Evolutionary conservation across 2,888 invertebrate genomes (phyloP), one percentile per base, ranked within the genome.

Genomic region (Girardia tigrina): DNA sequence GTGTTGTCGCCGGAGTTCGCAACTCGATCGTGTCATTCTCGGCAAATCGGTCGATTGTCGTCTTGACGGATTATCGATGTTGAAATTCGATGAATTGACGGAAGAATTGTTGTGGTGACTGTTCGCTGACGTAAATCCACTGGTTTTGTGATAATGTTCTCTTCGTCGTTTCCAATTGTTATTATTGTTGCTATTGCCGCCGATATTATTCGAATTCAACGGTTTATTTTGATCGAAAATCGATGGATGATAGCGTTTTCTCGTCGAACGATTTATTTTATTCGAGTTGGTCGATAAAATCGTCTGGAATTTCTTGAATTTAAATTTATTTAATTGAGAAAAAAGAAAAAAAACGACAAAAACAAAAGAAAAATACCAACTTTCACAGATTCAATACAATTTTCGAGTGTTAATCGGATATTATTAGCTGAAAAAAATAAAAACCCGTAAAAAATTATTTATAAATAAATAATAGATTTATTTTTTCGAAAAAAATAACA

Each of bases 21-120:
- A 56, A 56, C 56, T 56, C 23, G 56, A 56, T 16, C 56, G n/a
- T 8, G 56, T 56, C 56, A 56, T 56, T 56, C 56, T 56, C n/a
- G n/a, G 20, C n/a, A 56, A 16, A 56, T 56, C 56, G 4, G n/a
- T 20, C n/a, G n/a, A n/a, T 56, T 23, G 4, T 56, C 56, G n/a
- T n/a, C n/a, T n/a, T n/a, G n/a, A n/a, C n/a, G n/a, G 56, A 56
- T n/a, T 56, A 56, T 12, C 56, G 23, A n/a, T 56, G 56, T 56
- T 56, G n/a, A 56, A 8, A n/a, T 56, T 56, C 23, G 56, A 12
- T 4, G 56, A 56, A n/a, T n/a, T n/a, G n/a, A n/a, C n/a, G n/a
- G n/a, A n/a, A n/a, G n/a, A n/a, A n/a, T n/a, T n/a, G n/a, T n/a
- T n/a, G n/a, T 56, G 56, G 23, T 20, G 56, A 56, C 20, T 20